Conservation (phyloP, 2,797 vertebrate species). For the Nannoperca obscura region DNA sequence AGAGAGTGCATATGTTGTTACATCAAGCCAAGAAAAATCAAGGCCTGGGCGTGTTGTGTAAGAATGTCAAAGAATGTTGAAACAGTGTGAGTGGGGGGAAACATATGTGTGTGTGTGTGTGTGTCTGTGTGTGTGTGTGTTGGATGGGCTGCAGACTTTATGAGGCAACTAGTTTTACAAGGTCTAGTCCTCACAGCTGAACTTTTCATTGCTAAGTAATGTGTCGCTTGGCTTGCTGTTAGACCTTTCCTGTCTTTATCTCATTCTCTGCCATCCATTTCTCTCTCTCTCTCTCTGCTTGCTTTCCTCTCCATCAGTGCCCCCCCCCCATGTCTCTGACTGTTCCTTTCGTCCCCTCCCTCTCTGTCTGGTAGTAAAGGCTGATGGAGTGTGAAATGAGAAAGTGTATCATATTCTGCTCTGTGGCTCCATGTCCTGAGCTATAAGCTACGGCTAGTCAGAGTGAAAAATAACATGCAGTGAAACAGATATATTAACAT, state of each 20-base stretch:
- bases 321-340: constrained; percentile 56
- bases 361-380: constrained; percentile 89
- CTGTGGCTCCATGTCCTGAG: constrained; percentile 81
- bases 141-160: constrained; percentile 54
- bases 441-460: constrained; percentile 84
- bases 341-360: constrained; percentile 64
- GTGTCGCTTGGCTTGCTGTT: constrained; percentile 53
- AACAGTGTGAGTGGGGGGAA: constrained; percentile 2
- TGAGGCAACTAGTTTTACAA: constrained; percentile 64
- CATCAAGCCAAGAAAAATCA: neutral
- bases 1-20: neutral
- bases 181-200: constrained; percentile 59
- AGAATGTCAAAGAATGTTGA: neutral
- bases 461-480: constrained; percentile 84
- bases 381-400: constrained; percentile 99
- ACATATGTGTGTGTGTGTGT: constrained; percentile 5
- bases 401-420: constrained; percentile 96
- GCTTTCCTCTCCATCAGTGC: constrained; percentile 56
- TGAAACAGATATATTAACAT: constrained; percentile 83
- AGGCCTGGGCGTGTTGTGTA: constrained; percentile 3
- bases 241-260: constrained; percentile 65
- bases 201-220: constrained; percentile 72
- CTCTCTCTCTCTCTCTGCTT: constrained; percentile 54
- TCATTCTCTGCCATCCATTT: constrained; percentile 62
- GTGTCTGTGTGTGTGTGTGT: constrained; percentile 27